Base-by-base conservation (phyloP, 2,113 vertebrate genomes). In the Nothocercus nigrocapillus region DNA sequence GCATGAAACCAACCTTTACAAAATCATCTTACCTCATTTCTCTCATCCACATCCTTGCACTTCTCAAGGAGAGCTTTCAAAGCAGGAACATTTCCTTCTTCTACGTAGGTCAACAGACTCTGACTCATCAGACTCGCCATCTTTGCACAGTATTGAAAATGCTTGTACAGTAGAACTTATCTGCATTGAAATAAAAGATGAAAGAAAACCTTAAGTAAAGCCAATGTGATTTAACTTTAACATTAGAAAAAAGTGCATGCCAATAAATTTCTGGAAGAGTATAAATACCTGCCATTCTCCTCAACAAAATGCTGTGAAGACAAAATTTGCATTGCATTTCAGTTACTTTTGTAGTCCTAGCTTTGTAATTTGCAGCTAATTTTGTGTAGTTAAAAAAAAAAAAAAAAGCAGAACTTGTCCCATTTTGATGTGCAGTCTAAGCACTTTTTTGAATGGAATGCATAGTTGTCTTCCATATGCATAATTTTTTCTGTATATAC, bases 31-130 rank as follows among this genome's bases (percentile, higher is more conserved):
- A 99, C 99, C 96, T 99, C 99, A 75, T 99, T 99, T 92, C 99
- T 98, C 96, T 99, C 99, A 98, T 99, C 99, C 28, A 99, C 99
- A 88, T 99, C 99, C 85, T 97, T 98, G 97, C 99, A 99, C 84
- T 99, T 99, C 95, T 99, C 99, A 92, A 99, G 98, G 88, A 99
- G 98, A 0, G 99, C 98, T 95, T 98, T 99, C 95, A 99, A 88
- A 83, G 99, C 99, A 69, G 98, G 97, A 95, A 99, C 97, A 82
- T 99, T 99, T 88, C 99, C 99, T 96, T 99, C 99, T 96, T 99
- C 99, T 64, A 99, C 99, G 0, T 98, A 99, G 88, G 98, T 98
- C 91, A 99, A 98, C 72, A 99, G 98, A 88, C 98, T 99, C 98
- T 99, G 99, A 91, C 98, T 97, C 85, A 98, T 97, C 84, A 99